Conservation (phyloP, 1,140 invertebrate species). For the Ctenoplectra terminalis region DNA sequence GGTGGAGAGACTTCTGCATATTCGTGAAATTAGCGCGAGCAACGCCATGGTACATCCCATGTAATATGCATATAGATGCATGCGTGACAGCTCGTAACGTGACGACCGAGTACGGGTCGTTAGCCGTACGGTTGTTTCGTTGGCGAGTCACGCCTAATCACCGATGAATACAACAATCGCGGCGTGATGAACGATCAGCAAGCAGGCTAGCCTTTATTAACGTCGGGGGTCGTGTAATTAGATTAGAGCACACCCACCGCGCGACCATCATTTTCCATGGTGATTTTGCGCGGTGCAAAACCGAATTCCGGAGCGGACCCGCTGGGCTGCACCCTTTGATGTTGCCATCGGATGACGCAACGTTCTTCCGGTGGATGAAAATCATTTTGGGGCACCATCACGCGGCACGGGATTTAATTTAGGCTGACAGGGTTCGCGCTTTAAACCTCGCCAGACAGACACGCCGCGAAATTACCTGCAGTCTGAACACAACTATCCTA, state of each 20-base stretch:
- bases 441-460: constrained; percentile 22
- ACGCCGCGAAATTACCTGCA: constrained; percentile 26
- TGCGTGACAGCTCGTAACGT: constrained; percentile 56
- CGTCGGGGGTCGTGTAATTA: constrained; percentile 65
- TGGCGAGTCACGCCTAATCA: constrained; percentile 70
- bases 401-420: constrained; percentile 56
- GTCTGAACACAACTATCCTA: not conserved
- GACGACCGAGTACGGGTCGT: constrained; percentile 65
- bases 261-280: constrained; percentile 65
- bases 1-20: not conserved
- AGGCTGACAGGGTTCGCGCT: constrained; percentile 36
- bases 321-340: constrained; percentile 60
- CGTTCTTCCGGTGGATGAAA: constrained; percentile 58
- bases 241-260: constrained; percentile 58
- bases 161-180: constrained; percentile 72
- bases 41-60: constrained; percentile 30
- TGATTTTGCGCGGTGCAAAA: constrained; percentile 56
- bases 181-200: constrained; percentile 71
- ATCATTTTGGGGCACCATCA: constrained; percentile 57
- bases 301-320: constrained; percentile 11
- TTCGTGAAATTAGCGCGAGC: constrained; percentile 45
- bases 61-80: constrained; percentile 65
- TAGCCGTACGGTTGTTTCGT: constrained; percentile 69
- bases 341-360: constrained; percentile 39
- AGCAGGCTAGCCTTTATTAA: constrained; percentile 67